These are phyloP conservation scores for Malurus elegans DNA, from an alignment of 2,113 vertebrate species.

Conservation along the genomic window DNA sequence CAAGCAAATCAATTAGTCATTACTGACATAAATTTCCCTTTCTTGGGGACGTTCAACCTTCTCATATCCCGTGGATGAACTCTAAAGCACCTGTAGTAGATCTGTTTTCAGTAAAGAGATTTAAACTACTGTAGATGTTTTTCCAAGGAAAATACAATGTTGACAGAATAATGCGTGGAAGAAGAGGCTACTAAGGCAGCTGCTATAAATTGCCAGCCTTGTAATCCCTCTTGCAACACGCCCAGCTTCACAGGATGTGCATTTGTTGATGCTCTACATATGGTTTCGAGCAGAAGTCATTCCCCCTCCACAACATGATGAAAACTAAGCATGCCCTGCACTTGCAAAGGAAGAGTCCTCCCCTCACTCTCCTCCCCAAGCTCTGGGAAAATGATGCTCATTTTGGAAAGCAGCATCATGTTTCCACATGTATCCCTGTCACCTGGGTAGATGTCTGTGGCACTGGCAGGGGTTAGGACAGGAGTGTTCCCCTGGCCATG, in stretches of 20 bases:
- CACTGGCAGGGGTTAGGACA: accelerated
- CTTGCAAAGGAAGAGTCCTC: background rate
- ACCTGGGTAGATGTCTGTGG: background rate
- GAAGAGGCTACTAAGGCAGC: conserved; percentile 70
- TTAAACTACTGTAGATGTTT: conserved; percentile 70
- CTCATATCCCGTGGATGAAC: conserved; percentile 74
- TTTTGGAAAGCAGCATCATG: background rate
- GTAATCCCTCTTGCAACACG: conserved; percentile 54
- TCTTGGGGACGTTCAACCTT: conserved; percentile 71
- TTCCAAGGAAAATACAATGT: conserved; percentile 81
- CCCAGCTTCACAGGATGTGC: conserved; percentile 52
- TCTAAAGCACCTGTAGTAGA: conserved; percentile 76
- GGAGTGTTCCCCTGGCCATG: background rate
- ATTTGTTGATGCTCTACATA: conserved; percentile 66
- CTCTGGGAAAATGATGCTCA: background rate
- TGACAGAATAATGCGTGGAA: conserved; percentile 75
- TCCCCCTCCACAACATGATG: background rate
- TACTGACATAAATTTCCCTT: conserved; percentile 72
- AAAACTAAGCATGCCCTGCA: conserved; percentile 29
- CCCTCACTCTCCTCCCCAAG: background rate
- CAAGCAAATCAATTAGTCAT: conserved; percentile 75
- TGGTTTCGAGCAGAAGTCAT: conserved; percentile 56
- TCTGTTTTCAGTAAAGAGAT: conserved; percentile 73
- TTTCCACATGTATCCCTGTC: background rate
- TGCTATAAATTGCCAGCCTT: conserved; percentile 75